Percentiles rank a stretch among this genome's conserved stretches.
These are phyloP conservation scores for Callorhinus ursinus DNA, from an alignment of 2,113 vertebrate genomes.

Conservation along the genomic window DNA sequence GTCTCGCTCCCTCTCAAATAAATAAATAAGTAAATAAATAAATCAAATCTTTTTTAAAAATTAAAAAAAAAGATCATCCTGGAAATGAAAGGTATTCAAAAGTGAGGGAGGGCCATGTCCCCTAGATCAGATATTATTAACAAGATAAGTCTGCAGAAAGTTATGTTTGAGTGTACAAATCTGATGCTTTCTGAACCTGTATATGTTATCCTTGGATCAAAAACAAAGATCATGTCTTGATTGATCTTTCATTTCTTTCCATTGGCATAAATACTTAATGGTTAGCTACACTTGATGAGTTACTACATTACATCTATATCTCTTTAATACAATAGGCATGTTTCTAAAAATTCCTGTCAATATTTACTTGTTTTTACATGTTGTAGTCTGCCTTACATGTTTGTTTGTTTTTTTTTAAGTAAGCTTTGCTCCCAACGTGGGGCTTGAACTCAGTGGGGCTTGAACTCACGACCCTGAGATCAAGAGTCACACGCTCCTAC, in stretches of 20 bases:
- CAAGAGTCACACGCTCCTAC: neutral
- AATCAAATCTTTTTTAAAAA: neutral
- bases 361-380: conserved; percentile 10
- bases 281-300: conserved; percentile 23
- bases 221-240: neutral
- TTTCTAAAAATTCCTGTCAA: neutral
- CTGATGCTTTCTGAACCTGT: neutral
- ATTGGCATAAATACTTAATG: conserved; percentile 5
- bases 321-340: neutral
- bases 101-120: neutral
- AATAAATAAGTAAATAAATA: neutral
- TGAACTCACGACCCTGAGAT: neutral
- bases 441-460: neutral
- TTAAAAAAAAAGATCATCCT: neutral
- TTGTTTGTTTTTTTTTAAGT: neutral
- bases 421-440: neutral
- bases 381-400: neutral
- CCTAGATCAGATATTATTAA: neutral
- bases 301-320: neutral
- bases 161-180: neutral
- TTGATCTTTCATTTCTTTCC: neutral
- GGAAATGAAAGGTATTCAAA: neutral
- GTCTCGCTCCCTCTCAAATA: neutral
- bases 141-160: conserved; percentile 17
- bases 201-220: neutral